phyloP scores from a whole-genome alignment of 2,888 invertebrate genomes.

The Coronaproctus castanopsis region DNA sequence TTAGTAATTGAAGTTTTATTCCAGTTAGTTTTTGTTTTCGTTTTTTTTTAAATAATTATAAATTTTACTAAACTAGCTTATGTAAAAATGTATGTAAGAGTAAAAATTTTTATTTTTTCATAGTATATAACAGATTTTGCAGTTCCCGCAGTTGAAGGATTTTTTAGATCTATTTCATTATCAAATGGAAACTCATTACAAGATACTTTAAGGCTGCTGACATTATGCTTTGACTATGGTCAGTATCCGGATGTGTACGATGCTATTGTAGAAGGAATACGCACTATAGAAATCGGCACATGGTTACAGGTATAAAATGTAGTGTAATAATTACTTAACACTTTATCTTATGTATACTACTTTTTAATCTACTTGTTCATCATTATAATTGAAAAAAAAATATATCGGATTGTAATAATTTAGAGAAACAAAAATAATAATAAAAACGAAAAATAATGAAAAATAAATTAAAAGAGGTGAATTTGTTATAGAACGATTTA shows the following conservation, averaged over 20 bases:
- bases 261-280: conserved; percentile 75
- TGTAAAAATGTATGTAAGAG: too few species aligned
- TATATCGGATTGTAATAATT: too few species aligned
- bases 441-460: too few species aligned
- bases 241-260: conserved; percentile 85
- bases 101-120: conserved; percentile 2
- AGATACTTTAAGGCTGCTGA: conserved; percentile 83
- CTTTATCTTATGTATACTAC: not conserved
- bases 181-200: conserved; percentile 85
- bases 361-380: too few species aligned
- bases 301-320: conserved; percentile 59
- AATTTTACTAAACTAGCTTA: too few species aligned
- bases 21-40: too few species aligned
- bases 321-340: not conserved
- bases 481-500: too few species aligned
- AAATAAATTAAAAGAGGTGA: too few species aligned
- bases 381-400: too few species aligned
- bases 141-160: conserved; percentile 84
- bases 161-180: conserved; percentile 83
- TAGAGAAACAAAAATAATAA: too few species aligned
- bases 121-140: conserved; percentile 56
- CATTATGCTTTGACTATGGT: conserved; percentile 96
- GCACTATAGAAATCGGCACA: conserved; percentile 86
- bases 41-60: too few species aligned
- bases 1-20: too few species aligned